These are phyloP conservation scores for Gonatopus flavifemur DNA, from an alignment of 1,140 invertebrate genomes.

Conservation along the genomic window DNA sequence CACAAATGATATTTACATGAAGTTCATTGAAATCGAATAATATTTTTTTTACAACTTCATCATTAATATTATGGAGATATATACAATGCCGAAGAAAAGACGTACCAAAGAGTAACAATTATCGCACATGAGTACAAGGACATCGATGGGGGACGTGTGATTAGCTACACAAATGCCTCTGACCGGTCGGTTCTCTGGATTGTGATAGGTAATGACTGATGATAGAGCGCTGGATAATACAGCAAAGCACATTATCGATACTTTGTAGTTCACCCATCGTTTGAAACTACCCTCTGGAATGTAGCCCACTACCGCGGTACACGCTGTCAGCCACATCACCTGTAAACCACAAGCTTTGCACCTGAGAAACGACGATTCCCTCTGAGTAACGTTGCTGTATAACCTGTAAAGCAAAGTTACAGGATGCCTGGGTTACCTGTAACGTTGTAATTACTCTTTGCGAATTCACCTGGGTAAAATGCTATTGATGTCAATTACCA, in stretches of 20 bases:
- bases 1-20: too few species aligned
- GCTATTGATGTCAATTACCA: too few species aligned
- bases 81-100: slow-evolving; percentile 22
- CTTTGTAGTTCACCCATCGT: slow-evolving; percentile 73
- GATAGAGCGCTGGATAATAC: slow-evolving; percentile 85
- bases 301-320: slow-evolving; percentile 82
- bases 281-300: slow-evolving; percentile 77
- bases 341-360: slow-evolving; percentile 55
- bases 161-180: slow-evolving; percentile 98
- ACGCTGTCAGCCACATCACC: slow-evolving; percentile 82
- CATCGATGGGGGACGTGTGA: slow-evolving; percentile 99
- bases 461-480: too few species aligned
- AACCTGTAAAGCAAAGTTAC: slow-evolving; percentile 37
- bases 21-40: too few species aligned
- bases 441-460: slow-evolving; percentile 19
- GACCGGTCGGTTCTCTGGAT: slow-evolving; percentile 76
- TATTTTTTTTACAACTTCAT: too few species aligned
- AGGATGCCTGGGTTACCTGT: slow-evolving; percentile 33
- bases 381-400: slow-evolving; percentile 28
- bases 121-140: slow-evolving; percentile 94
- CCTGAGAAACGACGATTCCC: slow-evolving; percentile 25
- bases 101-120: slow-evolving; percentile 97
- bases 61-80: background rate
- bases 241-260: slow-evolving; percentile 87
- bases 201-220: slow-evolving; percentile 88